phyloP scores from a whole-genome alignment of 2,888 invertebrate genomes.

The Mesochorus sp. region DNA sequence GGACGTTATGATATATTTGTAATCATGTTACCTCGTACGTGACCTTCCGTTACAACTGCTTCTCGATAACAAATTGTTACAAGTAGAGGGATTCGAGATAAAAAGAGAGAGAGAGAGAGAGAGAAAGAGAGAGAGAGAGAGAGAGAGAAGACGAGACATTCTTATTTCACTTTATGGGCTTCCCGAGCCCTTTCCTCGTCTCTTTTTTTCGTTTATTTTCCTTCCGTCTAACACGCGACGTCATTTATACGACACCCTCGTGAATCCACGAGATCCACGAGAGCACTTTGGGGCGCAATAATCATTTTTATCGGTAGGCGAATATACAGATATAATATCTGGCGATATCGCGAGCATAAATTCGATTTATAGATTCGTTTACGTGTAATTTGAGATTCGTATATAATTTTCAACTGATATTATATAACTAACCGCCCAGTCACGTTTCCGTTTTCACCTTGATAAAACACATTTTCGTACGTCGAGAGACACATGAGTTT shows the following conservation, averaged over 20 bases:
- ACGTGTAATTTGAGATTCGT: constrained; percentile 21
- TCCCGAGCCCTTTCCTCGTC: neutral
- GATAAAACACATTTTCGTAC: too few species aligned
- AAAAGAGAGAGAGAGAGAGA: constrained; percentile 52
- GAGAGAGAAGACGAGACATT: constrained; percentile 26
- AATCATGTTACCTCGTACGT: constrained; percentile 79
- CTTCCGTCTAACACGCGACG: constrained; percentile 15
- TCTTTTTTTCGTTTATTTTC: constrained; percentile 9
- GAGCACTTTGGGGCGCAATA: constrained; percentile 42
- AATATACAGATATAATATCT: neutral
- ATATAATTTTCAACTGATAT: constrained; percentile 39
- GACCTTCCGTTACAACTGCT: constrained; percentile 80
- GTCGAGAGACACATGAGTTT: too few species aligned
- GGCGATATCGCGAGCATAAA: constrained; percentile 6
- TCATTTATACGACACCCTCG: constrained; percentile 49
- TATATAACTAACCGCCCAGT: neutral
- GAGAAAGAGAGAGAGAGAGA: constrained; percentile 53
- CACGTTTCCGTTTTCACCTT: neutral
- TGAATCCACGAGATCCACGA: constrained; percentile 26
- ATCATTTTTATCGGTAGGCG: constrained; percentile 30
- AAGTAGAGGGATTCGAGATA: constrained; percentile 52
- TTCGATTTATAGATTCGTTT: constrained; percentile 39
- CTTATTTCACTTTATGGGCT: constrained; percentile 58
- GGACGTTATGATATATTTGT: constrained; percentile 81
- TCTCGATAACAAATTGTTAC: constrained; percentile 76